Evolutionary conservation across 53 echinoderm and acorn worm species (phyloP).

Genomic region (Stichopus horrens): DNA sequence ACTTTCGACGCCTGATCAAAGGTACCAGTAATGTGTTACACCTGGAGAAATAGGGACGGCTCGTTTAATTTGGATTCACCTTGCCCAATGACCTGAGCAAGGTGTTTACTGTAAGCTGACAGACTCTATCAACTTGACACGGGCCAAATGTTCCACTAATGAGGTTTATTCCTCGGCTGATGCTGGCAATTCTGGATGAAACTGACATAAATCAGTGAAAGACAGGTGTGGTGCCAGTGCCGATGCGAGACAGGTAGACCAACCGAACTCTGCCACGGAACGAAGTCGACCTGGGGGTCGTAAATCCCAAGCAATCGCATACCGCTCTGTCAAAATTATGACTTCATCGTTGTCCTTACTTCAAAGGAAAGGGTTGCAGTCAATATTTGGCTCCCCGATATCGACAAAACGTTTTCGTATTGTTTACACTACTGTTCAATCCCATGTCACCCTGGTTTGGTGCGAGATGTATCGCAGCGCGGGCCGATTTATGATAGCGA

Average conservation of each 20-base stretch:
- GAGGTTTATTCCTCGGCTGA: conserved; percentile 33
- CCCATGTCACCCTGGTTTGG: conserved; percentile 25
- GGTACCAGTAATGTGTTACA: conserved; percentile 42
- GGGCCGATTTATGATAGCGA: conserved; percentile 33
- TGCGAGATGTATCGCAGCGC: neutral
- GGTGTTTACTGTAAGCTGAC: conserved; percentile 46
- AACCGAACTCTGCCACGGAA: neutral
- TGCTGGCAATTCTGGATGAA: conserved; percentile 22
- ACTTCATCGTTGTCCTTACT: conserved; percentile 25
- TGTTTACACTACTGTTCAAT: conserved; percentile 38
- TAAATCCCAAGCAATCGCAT: conserved; percentile 36
- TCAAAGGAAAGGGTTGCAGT: conserved; percentile 31
- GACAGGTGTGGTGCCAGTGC: conserved; percentile 47
- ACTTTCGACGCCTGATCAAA: conserved; percentile 45
- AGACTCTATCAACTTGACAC: conserved; percentile 44
- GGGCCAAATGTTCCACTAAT: conserved; percentile 49
- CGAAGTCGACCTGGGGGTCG: conserved; percentile 36
- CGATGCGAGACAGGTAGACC: conserved; percentile 42
- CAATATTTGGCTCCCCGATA: conserved; percentile 32
- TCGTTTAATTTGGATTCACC: conserved; percentile 47
- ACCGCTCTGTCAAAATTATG: conserved; percentile 48
- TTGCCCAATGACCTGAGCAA: conserved; percentile 39
- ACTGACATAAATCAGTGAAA: conserved; percentile 24
- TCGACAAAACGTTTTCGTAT: neutral
- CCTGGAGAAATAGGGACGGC: conserved; percentile 49